Evolutionary conservation across 2,888 invertebrate genomes (phyloP).

Genomic region (Lacanobia wlatinum): DNA sequence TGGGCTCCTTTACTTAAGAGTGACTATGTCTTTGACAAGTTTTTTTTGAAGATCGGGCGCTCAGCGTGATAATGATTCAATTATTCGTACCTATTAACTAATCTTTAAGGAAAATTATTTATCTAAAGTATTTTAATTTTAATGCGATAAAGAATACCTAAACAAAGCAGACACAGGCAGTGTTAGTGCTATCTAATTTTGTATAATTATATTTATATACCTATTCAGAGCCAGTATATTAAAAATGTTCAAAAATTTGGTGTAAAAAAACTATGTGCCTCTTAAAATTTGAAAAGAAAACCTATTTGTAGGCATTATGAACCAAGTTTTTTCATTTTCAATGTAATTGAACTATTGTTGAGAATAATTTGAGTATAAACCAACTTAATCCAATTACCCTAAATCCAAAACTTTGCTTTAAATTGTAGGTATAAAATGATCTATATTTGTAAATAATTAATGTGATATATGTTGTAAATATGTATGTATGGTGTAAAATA

Average conservation of each 20-base stretch:
- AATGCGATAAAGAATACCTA: conserved; percentile 16
- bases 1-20: background rate
- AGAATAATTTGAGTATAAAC: too few relatives aligned
- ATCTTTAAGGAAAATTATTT: background rate
- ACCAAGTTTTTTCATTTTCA: too few relatives aligned
- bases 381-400: too few relatives aligned
- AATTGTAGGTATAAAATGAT: conserved; percentile 2
- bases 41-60: background rate
- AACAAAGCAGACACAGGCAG: background rate
- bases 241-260: background rate
- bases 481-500: too few relatives aligned
- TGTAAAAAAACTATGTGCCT: background rate
- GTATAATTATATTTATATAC: background rate
- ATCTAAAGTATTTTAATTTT: conserved; percentile 13
- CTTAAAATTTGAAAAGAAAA: too few relatives aligned
- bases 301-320: too few relatives aligned
- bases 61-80: background rate
- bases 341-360: too few relatives aligned
- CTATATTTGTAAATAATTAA: background rate
- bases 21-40: too few relatives aligned
- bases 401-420: background rate
- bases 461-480: too few relatives aligned
- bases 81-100: background rate
- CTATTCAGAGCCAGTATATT: background rate
- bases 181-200: background rate